A percentile compares a stretch with the other conserved stretches of the same genome.
Conservation (phyloP, 2,888 invertebrate species). For the Mythimna ferrago region DNA sequence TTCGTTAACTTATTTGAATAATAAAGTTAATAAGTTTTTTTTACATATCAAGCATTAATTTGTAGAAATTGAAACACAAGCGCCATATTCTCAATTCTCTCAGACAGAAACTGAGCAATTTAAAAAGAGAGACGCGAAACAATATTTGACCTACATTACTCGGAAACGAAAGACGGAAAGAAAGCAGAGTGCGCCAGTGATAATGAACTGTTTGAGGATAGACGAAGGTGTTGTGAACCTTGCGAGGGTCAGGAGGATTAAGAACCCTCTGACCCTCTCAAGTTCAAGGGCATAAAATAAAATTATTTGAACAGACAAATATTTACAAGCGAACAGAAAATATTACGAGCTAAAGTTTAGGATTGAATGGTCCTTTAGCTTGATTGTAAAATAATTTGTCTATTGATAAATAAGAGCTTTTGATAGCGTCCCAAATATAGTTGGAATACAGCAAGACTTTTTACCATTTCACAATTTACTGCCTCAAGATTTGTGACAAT, state of each 20-base stretch:
- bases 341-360: neutral
- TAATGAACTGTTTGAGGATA: conserved; percentile 13
- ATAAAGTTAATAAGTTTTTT: neutral
- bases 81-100: conserved; percentile 55
- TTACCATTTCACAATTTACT: neutral
- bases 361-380: neutral
- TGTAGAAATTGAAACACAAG: conserved; percentile 49
- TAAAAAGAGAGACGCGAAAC: conserved; percentile 62
- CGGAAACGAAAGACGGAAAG: conserved; percentile 59
- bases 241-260: neutral
- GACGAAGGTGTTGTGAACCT: neutral
- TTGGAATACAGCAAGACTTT: too few species aligned
- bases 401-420: neutral
- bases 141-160: conserved; percentile 65
- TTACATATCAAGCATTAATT: conserved; percentile 21
- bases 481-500: neutral
- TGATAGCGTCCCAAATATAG: neutral
- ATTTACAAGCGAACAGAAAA: neutral
- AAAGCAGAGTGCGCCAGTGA: conserved; percentile 54
- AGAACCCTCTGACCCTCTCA: too few species aligned
- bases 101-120: conserved; percentile 55
- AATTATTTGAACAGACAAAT: neutral
- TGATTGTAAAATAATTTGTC: neutral
- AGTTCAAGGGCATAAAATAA: neutral
- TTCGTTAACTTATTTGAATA: neutral